Evolutionary conservation across 2,888 invertebrate species (phyloP).

Genomic region (Ichneumoninae sp.): DNA sequence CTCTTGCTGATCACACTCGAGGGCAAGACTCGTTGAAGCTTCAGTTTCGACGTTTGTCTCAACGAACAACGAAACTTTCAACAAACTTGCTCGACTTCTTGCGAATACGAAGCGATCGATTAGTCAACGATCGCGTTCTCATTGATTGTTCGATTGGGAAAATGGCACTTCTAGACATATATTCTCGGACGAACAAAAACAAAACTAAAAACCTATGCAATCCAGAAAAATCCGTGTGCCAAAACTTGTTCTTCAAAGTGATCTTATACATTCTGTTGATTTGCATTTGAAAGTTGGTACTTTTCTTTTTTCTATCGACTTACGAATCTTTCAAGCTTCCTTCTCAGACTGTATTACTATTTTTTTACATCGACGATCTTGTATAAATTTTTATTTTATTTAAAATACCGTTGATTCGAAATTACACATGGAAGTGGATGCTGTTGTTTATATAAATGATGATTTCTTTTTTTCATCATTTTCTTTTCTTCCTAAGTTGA

Average conservation of each 20-base stretch:
- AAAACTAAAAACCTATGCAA: conserved; percentile 5
- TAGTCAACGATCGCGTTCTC: background rate
- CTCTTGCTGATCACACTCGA: conserved; percentile 29
- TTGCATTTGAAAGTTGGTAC: conserved; percentile 54
- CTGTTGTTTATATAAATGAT: background rate
- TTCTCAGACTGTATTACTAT: conserved; percentile 35
- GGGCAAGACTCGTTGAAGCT: background rate
- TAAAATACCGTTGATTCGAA: background rate
- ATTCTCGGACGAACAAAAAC: conserved; percentile 10
- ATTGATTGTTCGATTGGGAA: conserved; percentile 1
- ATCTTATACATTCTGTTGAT: conserved; percentile 60
- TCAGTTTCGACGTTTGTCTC: too few species aligned
- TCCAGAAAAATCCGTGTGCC: conserved; percentile 57
- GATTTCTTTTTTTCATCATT: conserved; percentile 12
- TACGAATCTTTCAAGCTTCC: conserved; percentile 53
- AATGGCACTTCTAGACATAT: conserved; percentile 8
- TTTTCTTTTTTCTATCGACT: conserved; percentile 32
- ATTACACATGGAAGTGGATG: conserved; percentile 4
- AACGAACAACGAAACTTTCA: background rate
- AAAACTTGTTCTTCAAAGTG: conserved; percentile 45
- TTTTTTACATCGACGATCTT: conserved; percentile 1
- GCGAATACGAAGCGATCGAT: conserved; percentile 7
- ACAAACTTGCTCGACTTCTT: background rate
- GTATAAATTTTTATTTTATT: background rate
- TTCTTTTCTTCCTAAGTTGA: background rate